These are phyloP conservation scores for Ophion slaviceki DNA, from an alignment of 2,888 invertebrate species.

Conservation along the genomic window DNA sequence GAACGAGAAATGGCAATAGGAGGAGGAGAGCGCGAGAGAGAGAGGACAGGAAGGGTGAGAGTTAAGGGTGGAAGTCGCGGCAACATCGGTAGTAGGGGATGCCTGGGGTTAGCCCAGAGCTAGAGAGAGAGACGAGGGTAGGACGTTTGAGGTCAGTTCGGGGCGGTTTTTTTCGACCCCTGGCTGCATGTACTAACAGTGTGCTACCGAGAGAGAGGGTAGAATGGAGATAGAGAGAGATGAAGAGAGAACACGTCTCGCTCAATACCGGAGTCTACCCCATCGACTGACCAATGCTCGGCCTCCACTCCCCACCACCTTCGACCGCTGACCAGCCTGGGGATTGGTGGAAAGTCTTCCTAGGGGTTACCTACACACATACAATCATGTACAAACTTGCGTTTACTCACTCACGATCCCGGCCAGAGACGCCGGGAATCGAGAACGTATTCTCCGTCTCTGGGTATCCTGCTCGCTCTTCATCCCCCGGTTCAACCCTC, in stretches of 20 bases:
- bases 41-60: conserved; percentile 35
- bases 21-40: conserved; percentile 35
- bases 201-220: not conserved
- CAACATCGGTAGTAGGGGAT: conserved; percentile 49
- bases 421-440: conserved; percentile 55
- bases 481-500: conserved; percentile 72
- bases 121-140: conserved; percentile 80
- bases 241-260: conserved; percentile 72
- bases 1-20: conserved; percentile 62
- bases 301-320: conserved; percentile 78
- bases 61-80: conserved; percentile 56
- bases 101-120: conserved; percentile 77
- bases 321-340: conserved; percentile 79
- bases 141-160: conserved; percentile 83
- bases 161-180: conserved; percentile 83
- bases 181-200: conserved; percentile 55
- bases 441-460: conserved; percentile 44
- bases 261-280: conserved; percentile 81
- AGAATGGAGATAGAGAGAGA: conserved; percentile 48
- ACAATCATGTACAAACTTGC: conserved; percentile 32
- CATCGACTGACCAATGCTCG: conserved; percentile 82
- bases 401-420: conserved; percentile 36
- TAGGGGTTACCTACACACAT: conserved; percentile 44
- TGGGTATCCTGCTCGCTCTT: conserved; percentile 18
- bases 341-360: conserved; percentile 80